Conservation (phyloP, 2,888 invertebrate genomes). For the Palloptera scutellata region DNA sequence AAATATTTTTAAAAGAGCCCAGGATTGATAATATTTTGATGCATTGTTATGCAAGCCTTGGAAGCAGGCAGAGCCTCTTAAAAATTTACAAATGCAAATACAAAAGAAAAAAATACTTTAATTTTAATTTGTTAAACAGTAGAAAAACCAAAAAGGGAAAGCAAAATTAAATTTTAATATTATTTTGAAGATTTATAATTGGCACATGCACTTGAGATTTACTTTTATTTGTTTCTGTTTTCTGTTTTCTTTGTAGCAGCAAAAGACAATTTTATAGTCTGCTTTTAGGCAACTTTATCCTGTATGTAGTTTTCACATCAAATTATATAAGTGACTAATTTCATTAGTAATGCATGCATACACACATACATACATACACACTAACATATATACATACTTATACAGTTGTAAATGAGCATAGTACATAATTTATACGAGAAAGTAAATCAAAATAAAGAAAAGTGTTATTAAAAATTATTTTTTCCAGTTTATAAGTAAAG, state of each 20-base stretch:
- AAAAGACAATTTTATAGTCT: constrained; percentile 23
- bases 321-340: background rate
- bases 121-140: constrained; percentile 12
- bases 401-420: background rate
- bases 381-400: background rate
- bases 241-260: constrained; percentile 22
- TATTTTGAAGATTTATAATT: constrained; percentile 19
- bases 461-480: background rate
- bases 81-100: too few relatives aligned
- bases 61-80: constrained; percentile 13
- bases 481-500: background rate
- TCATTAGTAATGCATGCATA: background rate
- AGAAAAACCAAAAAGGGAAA: constrained; percentile 12
- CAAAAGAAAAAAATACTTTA: constrained; percentile 10
- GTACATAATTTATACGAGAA: background rate
- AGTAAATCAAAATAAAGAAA: constrained; percentile 10
- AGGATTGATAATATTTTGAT: too few relatives aligned
- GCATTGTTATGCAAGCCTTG: too few relatives aligned
- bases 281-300: constrained; percentile 19
- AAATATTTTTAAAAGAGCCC: too few relatives aligned
- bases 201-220: constrained; percentile 18
- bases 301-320: background rate
- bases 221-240: constrained; percentile 17
- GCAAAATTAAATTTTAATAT: constrained; percentile 26
- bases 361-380: background rate